Percentiles rank a stretch among this genome's conserved stretches.
Conservation (phyloP, 2,797 vertebrate genomes). For the Myotis daubentonii region DNA sequence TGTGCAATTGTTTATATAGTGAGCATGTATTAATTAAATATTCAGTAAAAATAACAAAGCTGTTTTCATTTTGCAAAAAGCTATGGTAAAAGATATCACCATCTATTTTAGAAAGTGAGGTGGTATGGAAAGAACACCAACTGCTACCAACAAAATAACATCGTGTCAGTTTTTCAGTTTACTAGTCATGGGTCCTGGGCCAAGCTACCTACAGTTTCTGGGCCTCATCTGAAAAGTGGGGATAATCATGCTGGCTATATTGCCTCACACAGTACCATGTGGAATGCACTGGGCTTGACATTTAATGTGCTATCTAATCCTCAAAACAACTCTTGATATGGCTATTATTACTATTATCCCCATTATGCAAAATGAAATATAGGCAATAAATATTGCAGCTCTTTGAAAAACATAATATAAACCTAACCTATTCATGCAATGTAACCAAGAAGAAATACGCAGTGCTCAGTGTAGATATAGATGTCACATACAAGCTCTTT, state of each 20-base stretch:
- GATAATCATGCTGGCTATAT: background rate
- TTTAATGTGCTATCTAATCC: conserved; percentile 33
- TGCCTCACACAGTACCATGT: background rate
- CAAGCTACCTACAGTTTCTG: background rate
- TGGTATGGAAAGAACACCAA: background rate
- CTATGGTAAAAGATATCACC: background rate
- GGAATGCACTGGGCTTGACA: background rate
- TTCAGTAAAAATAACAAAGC: conserved; percentile 26
- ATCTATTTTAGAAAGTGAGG: conserved; percentile 30
- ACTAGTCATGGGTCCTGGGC: background rate
- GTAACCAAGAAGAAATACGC: conserved; percentile 43
- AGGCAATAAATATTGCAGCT: conserved; percentile 21
- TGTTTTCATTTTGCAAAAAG: conserved; percentile 29
- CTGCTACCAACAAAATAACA: background rate
- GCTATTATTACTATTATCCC: conserved; percentile 52
- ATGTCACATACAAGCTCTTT: background rate
- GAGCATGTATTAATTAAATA: conserved; percentile 25
- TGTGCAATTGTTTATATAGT: background rate
- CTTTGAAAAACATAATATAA: conserved; percentile 45
- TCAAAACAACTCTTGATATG: conserved; percentile 16
- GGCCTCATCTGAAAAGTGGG: conserved; percentile 14
- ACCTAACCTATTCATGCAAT: conserved; percentile 8
- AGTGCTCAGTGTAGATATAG: background rate
- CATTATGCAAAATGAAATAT: conserved; percentile 40
- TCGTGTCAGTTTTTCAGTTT: conserved; percentile 15